Evolutionary conservation across 2,888 invertebrate species (phyloP), one percentile per base, ranked within the genome.

Genomic region (Orthosia cruda): DNA sequence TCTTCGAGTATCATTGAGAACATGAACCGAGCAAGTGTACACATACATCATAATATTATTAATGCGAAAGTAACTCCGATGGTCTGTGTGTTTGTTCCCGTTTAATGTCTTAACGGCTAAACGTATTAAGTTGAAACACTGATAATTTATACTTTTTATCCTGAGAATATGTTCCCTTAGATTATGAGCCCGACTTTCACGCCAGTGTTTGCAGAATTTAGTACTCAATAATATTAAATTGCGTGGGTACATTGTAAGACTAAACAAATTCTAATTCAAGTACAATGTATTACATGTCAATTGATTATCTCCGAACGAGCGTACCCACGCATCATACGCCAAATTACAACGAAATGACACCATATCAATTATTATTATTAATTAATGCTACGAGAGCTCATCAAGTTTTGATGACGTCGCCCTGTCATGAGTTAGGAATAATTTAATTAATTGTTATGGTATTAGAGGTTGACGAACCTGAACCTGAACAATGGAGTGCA

Each of bases 311-410:
- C 45, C 16, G 23, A 50, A 54, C 18, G 3, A 66, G 47, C 54
- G 4, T 23, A 47, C 50, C 26, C 47, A 47, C 64, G 26, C 45
- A 26, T 26, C 11, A 13, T n/a, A 52, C 49, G n/a, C 45, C 55
- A 57, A 65, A 67, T 63, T 59, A 67, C 4, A 16, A 50, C 55
- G 18, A 15, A 23, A 16, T 18, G 32, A 23, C 18, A 26, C 18
- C 20, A 9, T 52, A 63, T 75, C 64, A 67, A 67, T 80, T 63
- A n/a, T n/a, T n/a, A n/a, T n/a, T n/a, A 79, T 76, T 71, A 71
- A 80, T 76, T 18, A 59, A 57, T 67, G 23, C 62, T 47, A 49
- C 18, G 15, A 70, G 66, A 64, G 26, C 67, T 61, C 47, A 23
- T 45, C 75, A 50, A 16, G 47, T 70, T 66, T 32, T 68, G 76